Evolutionary conservation across 2,113 vertebrate species (phyloP).

Genomic region (Saccopteryx leptura): DNA sequence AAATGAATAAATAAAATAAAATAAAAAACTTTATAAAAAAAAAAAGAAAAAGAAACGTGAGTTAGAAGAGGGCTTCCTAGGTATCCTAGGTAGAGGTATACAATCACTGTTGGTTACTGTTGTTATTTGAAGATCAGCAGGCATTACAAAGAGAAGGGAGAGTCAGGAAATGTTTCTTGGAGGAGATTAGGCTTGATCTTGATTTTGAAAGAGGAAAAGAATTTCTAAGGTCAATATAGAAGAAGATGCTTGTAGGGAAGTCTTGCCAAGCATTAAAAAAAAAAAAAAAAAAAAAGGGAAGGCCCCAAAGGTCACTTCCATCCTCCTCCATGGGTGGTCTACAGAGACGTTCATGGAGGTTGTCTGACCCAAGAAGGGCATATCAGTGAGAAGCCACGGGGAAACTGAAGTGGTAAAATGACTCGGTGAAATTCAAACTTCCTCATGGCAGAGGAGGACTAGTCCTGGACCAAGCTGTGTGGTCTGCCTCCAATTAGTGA

Average conservation of each 20-base stretch:
- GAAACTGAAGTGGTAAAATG: neutral
- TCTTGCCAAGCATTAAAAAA: slow-evolving; percentile 16
- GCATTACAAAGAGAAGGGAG: neutral
- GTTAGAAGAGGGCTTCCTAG: neutral
- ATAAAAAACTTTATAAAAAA: too few species aligned
- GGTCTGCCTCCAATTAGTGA: slow-evolving; percentile 11
- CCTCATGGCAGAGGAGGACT: neutral
- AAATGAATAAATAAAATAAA: too few species aligned
- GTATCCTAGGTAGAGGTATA: neutral
- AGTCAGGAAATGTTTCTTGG: neutral
- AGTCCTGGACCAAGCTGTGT: neutral
- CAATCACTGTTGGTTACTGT: neutral
- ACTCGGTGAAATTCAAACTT: neutral
- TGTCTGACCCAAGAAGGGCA: neutral
- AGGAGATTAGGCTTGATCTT: neutral
- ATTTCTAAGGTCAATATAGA: slow-evolving; percentile 8
- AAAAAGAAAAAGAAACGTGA: neutral
- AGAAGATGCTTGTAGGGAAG: slow-evolving; percentile 13
- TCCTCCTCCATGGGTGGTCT: neutral
- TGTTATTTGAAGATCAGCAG: neutral
- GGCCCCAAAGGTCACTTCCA: neutral
- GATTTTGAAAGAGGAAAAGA: slow-evolving; percentile 41
- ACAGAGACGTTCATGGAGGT: neutral
- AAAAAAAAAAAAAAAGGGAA: neutral
- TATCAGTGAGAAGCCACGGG: neutral